Conservation (phyloP, 2,888 invertebrate genomes). For the Tachina lurida region DNA sequence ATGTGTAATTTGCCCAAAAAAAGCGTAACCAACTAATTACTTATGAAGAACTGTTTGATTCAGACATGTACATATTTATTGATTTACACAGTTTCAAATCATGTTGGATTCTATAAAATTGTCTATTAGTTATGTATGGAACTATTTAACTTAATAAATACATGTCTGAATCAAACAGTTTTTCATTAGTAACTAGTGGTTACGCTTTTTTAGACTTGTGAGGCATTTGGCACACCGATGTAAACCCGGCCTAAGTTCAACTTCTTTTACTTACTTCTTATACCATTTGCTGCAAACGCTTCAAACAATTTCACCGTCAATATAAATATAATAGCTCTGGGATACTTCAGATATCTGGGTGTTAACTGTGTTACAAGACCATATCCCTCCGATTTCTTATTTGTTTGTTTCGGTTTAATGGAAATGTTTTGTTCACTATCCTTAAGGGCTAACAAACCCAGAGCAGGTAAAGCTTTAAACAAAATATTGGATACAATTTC, state of each 20-base stretch:
- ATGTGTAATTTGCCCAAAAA: no score
- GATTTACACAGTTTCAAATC: no score
- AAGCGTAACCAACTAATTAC: no score
- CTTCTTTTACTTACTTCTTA: conserved; percentile 80
- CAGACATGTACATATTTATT: no score
- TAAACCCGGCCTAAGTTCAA: background rate
- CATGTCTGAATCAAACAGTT: no score
- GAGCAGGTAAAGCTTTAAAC: conserved; percentile 76
- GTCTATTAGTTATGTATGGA: no score
- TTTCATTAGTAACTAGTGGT: no score
- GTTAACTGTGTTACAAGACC: conserved; percentile 76
- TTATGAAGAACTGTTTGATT: no score
- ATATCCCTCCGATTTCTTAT: conserved; percentile 74
- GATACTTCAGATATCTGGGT: conserved; percentile 78
- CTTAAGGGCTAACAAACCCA: conserved; percentile 71
- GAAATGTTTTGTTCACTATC: conserved; percentile 50
- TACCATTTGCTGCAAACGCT: conserved; percentile 83
- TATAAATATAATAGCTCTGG: conserved; percentile 81
- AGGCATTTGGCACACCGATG: no score
- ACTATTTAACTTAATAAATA: no score
- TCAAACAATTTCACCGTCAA: conserved; percentile 82
- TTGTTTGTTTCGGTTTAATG: conserved; percentile 64
- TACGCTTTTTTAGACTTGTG: no score
- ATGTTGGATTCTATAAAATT: no score
- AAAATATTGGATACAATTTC: conserved; percentile 22